Conservation (phyloP, 2,113 vertebrate genomes). For the Geococcyx californianus region DNA sequence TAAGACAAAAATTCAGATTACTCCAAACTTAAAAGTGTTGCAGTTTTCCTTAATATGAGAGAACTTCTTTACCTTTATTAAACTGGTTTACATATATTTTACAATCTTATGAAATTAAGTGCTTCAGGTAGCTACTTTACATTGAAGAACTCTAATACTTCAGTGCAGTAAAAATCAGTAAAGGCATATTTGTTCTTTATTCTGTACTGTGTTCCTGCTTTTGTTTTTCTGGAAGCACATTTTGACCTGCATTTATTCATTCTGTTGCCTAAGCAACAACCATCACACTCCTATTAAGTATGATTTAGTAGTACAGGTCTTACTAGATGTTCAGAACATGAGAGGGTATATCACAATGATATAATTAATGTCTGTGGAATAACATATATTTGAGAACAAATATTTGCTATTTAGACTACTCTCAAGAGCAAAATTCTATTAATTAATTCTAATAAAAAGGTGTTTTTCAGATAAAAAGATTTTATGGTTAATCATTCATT, state of each 20-base stretch:
- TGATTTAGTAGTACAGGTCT: slow-evolving; percentile 73
- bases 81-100: not conserved
- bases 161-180: slow-evolving; percentile 47
- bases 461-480: slow-evolving; percentile 18
- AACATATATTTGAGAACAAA: not conserved
- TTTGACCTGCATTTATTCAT: slow-evolving; percentile 88
- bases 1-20: slow-evolving; percentile 19
- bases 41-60: not conserved
- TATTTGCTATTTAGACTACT: slow-evolving; percentile 7
- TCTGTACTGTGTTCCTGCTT: slow-evolving; percentile 52
- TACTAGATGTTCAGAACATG: slow-evolving; percentile 71
- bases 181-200: slow-evolving; percentile 37
- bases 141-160: slow-evolving; percentile 29
- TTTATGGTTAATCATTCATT: slow-evolving; percentile 27
- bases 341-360: slow-evolving; percentile 54
- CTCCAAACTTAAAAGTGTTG: not conserved
- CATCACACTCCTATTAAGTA: slow-evolving; percentile 75
- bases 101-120: not conserved
- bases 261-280: slow-evolving; percentile 90
- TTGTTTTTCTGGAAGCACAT: slow-evolving; percentile 75
- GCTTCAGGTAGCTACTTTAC: not conserved
- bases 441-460: slow-evolving; percentile 25
- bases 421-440: slow-evolving; percentile 13
- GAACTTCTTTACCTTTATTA: slow-evolving; percentile 11
- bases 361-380: slow-evolving; percentile 65